Evolutionary conservation across 2,113 vertebrate genomes (phyloP), one percentile per base, ranked within the genome.

Genomic region (Rhabdomys dilectus): DNA sequence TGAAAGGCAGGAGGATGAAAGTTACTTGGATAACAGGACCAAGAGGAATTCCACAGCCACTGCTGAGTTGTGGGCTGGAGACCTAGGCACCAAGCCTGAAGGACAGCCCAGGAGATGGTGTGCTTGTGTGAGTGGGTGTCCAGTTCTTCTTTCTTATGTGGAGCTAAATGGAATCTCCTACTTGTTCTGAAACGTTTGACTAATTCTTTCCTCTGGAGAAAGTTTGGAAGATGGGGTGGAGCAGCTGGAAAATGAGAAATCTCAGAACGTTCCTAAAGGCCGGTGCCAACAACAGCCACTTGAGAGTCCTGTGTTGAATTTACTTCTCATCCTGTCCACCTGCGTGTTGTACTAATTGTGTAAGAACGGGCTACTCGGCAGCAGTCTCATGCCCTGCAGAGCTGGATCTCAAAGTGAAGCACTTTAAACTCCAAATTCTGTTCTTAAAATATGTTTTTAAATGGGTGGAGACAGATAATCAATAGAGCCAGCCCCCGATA

Each of bases 161-260:
- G 51, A 19, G n/a, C 64, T 78, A 77, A 5, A 91, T 26, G n/a
- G 51, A 87, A 34, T 68, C 80, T 91, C 26, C 88, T 24, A 48
- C 66, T 89, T 76, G 31, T 82, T 95, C 80, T 93, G 42, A 94
- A 84, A 82, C 75, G 19, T 84, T 73, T 96, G 86, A 78, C 60
- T 82, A 87, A 94, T 86, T 78, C 70, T 91, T 91, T 88, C 68
- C 21, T 53, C 36, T 92, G 56, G 85, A 91, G 68, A 78, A 92
- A 95, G 88, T 64, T 26, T 92, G 22, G 75, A 93, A 89, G 45
- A 58, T 96, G 13, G 34, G n/a, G 42, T 31, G 22, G 72, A 58
- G n/a, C 56, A 17, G 51, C 19, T 42, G 66, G 77, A 88, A 48
- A 39, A 85, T 0, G 3, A 62, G 88, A 88, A 92, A 87, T 68